These are phyloP conservation scores for Agapetus fuscipes DNA, from an alignment of 2,888 invertebrate genomes.

Conservation along the genomic window DNA sequence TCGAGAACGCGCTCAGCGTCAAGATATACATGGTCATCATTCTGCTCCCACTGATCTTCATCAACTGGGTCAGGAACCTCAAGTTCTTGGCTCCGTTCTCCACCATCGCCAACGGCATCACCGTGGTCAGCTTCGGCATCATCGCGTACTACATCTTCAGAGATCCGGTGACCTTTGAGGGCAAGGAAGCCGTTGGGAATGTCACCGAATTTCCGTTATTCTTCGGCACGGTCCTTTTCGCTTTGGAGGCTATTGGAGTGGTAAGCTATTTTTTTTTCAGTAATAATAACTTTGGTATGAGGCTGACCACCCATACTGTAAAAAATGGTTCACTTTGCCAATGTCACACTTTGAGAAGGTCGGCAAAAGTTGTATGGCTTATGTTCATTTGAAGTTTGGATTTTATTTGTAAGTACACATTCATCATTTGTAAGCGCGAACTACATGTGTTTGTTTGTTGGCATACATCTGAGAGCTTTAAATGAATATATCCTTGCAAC, in stretches of 20 bases:
- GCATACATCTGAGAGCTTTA: too few species aligned
- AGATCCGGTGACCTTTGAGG: slow-evolving; percentile 54
- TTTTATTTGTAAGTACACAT: too few species aligned
- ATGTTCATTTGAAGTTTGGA: too few species aligned
- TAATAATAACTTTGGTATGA: too few species aligned
- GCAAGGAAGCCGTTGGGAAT: slow-evolving; percentile 53
- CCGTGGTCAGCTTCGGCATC: slow-evolving; percentile 73
- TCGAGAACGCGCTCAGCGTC: slow-evolving; percentile 45
- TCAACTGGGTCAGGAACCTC: slow-evolving; percentile 76
- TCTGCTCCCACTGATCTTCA: slow-evolving; percentile 62
- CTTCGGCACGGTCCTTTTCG: slow-evolving; percentile 93
- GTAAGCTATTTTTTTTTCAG: too few species aligned
- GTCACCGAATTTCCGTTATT: slow-evolving; percentile 74
- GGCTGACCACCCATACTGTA: too few species aligned
- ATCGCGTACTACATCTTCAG: slow-evolving; percentile 79
- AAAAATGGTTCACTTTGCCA: too few species aligned
- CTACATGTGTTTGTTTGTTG: too few species aligned
- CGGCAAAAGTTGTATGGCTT: too few species aligned
- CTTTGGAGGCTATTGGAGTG: slow-evolving; percentile 90
- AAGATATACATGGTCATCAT: slow-evolving; percentile 62
- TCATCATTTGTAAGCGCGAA: too few species aligned
- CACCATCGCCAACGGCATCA: slow-evolving; percentile 77
- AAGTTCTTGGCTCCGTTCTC: slow-evolving; percentile 86
- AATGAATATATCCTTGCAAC: too few species aligned
- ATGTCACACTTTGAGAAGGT: too few species aligned